phyloP scores from a whole-genome alignment of 2,797 vertebrate genomes.

The Pipistrellus pygmaeus region DNA sequence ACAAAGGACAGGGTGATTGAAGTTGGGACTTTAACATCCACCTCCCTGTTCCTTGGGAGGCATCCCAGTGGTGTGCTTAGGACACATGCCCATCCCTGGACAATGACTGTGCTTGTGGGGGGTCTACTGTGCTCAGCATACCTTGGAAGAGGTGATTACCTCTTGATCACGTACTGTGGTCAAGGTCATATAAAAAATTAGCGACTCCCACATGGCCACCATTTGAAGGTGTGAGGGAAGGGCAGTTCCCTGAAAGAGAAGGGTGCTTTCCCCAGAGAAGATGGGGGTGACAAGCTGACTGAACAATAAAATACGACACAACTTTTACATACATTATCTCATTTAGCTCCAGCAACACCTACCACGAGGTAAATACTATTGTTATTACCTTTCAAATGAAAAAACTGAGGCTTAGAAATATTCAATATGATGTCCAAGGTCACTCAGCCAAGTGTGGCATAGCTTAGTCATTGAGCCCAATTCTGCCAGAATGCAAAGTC shows the following conservation, averaged over 20 bases:
- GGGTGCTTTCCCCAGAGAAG: not conserved
- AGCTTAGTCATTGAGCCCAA: not conserved
- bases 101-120: not conserved
- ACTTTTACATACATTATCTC: not conserved
- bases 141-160: not conserved
- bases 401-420: not conserved
- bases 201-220: not conserved
- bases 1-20: not conserved
- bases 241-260: not conserved
- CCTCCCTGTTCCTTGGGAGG: not conserved
- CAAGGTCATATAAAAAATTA: not conserved
- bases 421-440: not conserved
- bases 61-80: not conserved
- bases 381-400: not conserved
- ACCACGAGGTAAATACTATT: not conserved
- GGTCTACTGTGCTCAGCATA: not conserved
- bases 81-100: not conserved
- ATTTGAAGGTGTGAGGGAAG: not conserved
- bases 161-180: not conserved
- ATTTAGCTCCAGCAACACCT: not conserved
- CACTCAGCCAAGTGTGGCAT: not conserved
- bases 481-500: not conserved
- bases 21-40: not conserved
- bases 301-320: not conserved
- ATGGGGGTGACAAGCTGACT: not conserved